phyloP scores from a whole-genome alignment of 53 echinoderm and acorn worm species.

The Antedon mediterranea region DNA sequence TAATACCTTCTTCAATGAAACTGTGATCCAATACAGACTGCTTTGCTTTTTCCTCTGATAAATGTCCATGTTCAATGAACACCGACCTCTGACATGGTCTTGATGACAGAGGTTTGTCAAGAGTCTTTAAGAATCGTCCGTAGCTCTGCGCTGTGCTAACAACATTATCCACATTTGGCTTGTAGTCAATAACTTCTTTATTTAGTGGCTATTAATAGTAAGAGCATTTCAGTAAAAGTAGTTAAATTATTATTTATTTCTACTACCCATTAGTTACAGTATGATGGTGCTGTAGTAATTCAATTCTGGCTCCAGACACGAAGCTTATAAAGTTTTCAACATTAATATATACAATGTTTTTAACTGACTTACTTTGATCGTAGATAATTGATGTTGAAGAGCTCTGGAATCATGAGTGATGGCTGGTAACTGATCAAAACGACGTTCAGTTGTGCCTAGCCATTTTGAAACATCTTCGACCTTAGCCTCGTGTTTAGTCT shows the following conservation, averaged over 20 bases:
- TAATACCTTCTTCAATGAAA: slow-evolving; percentile 54
- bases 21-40: slow-evolving; percentile 53
- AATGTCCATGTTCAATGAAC: slow-evolving; percentile 20
- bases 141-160: slow-evolving; percentile 43
- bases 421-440: slow-evolving; percentile 49
- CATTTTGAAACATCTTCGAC: slow-evolving; percentile 33
- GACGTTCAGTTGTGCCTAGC: slow-evolving; percentile 57
- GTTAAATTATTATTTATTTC: no score
- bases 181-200: slow-evolving; percentile 40
- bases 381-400: slow-evolving; percentile 41
- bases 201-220: slow-evolving; percentile 42
- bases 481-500: neutral
- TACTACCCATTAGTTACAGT: no score
- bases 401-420: slow-evolving; percentile 40
- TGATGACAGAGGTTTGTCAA: slow-evolving; percentile 45
- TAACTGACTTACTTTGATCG: slow-evolving; percentile 36
- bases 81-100: slow-evolving; percentile 54
- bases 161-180: slow-evolving; percentile 59
- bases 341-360: neutral
- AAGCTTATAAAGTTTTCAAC: neutral
- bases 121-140: slow-evolving; percentile 50
- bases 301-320: no score
- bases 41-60: slow-evolving; percentile 24
- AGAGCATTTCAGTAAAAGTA: no score
- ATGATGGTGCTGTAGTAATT: no score